Base-by-base conservation (phyloP, 2,888 invertebrate species). In the Perithous albicinctus region DNA sequence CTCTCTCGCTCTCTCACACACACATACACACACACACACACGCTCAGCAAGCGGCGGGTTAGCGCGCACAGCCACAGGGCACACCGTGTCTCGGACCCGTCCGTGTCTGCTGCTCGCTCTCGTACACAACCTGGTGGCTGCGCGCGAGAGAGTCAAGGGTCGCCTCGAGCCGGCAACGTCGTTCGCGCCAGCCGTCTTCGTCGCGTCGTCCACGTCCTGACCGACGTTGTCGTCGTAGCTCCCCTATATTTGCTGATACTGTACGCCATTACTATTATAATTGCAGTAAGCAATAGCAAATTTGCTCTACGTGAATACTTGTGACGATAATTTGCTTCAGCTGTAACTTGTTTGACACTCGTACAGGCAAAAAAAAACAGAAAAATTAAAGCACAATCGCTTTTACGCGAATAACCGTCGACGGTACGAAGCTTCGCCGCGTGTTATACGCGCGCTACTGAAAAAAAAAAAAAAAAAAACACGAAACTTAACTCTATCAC, bases 21-120 rank as follows among this genome's bases (percentile, higher is more conserved):
- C 48, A 5, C 18, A 4, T 35, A 10, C 43, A 0, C 66, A 73
- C 73, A 66, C 64, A 75, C 79, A 51, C 78, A 67, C 72, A 1
- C 74, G 48, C 61, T 43, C 59, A n/a, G 84, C 85, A 78, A 83
- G 82, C 85, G 84, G 87, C 59, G 81, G 80, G 79, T 20, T 72
- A 78, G 86, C 85, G 87, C 86, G 87, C 85, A 76, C 85, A 59
- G 72, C 82, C 85, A 81, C 85, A 78, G 74, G 80, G 66, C 77
- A 63, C 41, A 75, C 67, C 61, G 75, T 81, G 70, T 76, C 70
- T 64, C 63, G 12, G 20, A 41, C 15, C 61, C 85, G 86, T 86
- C 84, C 80, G 84, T 83, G 54, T 56, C 54, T 56, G 29, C 85
- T 82, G 84, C 81, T 85, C 84, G 70, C 73, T 70, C 46, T 59